Conservation (phyloP, 2,797 vertebrate genomes). For the Acropternis orthonyx region DNA sequence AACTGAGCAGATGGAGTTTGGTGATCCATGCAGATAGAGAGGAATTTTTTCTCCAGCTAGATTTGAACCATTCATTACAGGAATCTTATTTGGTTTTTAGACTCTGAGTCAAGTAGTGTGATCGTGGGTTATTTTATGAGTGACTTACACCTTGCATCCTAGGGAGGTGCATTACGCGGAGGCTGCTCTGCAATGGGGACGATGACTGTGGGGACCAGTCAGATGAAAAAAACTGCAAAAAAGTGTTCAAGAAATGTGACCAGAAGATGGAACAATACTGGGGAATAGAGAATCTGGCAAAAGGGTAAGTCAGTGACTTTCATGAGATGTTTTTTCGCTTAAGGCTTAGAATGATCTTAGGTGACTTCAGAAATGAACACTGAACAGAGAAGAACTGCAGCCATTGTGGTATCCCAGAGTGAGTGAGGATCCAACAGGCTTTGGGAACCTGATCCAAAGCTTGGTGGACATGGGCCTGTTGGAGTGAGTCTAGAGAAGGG, state of each 20-base stretch:
- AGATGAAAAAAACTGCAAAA: conserved; percentile 86
- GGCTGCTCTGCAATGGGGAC: conserved; percentile 89
- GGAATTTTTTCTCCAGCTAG: not conserved
- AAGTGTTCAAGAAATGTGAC: conserved; percentile 79
- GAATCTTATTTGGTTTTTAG: not conserved
- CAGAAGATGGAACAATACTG: conserved; percentile 85
- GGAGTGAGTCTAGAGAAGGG: not conserved
- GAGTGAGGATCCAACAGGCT: not conserved
- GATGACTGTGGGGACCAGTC: conserved; percentile 94
- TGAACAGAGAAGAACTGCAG: not conserved
- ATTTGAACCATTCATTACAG: not conserved
- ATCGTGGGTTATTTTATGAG: not conserved
- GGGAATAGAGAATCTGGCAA: conserved; percentile 89
- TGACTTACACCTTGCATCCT: not conserved
- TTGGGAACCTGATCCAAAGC: not conserved
- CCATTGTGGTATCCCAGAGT: not conserved
- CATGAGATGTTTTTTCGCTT: not conserved
- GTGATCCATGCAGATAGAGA: not conserved
- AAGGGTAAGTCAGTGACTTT: conserved; percentile 80
- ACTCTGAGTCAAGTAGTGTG: not conserved
- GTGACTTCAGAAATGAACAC: not conserved
- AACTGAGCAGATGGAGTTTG: not conserved
- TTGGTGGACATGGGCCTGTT: not conserved
- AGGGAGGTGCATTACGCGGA: conserved; percentile 87
- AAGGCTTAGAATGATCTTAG: not conserved